Conservation (phyloP, 2,888 invertebrate genomes). For the Synergus japonicus region DNA sequence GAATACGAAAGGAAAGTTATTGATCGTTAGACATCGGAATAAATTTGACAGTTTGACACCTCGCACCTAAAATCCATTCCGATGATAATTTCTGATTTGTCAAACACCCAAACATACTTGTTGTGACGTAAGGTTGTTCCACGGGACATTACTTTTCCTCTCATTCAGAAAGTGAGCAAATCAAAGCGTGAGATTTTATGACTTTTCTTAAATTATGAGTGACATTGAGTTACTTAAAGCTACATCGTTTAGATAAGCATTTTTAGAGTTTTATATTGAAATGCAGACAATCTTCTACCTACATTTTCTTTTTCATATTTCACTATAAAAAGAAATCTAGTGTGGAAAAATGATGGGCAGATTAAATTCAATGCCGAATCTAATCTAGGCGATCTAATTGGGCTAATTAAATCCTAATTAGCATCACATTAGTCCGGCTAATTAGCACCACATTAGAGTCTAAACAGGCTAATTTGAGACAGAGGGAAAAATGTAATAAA, state of each 20-base stretch:
- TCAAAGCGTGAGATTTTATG: not conserved
- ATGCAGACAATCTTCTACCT: not conserved
- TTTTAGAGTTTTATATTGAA: not conserved
- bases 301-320: no score
- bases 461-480: no score
- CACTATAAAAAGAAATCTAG: no score
- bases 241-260: not conserved
- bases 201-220: not conserved
- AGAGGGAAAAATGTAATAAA: no score
- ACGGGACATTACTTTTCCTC: not conserved
- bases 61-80: not conserved
- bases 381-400: no score
- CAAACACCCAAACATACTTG: not conserved
- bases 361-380: no score
- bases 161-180: not conserved
- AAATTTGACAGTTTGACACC: not conserved
- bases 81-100: not conserved
- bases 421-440: no score
- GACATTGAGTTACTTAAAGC: not conserved
- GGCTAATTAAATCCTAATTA: no score
- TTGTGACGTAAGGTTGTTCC: not conserved
- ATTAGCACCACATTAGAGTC: no score
- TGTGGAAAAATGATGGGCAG: no score
- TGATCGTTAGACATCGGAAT: not conserved
- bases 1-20: not conserved